Evolutionary conservation across 2,888 invertebrate species (phyloP), one percentile per base, ranked within the genome.

Genomic region (Caradrina kadenii): DNA sequence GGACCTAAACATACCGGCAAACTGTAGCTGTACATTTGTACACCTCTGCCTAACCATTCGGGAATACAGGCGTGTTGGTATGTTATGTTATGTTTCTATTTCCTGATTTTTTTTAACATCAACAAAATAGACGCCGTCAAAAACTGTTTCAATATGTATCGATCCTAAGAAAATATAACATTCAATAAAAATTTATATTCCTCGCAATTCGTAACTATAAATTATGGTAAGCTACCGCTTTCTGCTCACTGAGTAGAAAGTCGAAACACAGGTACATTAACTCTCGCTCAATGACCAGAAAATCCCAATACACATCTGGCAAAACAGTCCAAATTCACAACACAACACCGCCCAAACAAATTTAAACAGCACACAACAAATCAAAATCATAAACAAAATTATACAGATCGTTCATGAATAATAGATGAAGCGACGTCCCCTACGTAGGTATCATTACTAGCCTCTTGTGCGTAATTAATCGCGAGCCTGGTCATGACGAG

Each of bases 401-500:
- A 77, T 80, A 84, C 81, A 79, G 81, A 83, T 77, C 77, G 79
- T 78, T 82, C 74, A 81, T 93, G 89, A 91, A 93, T 92, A 89
- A 91, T 89, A 88, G 83, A 93, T 90, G 81, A 87, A 76, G 83
- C 83, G 84, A 86, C 88, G 85, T 86, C 87, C 80, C 85, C 86
- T 82, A 71, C 87, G 88, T 89, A 87, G 91, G 90, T 92, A 93
- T 93, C 93, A 92, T 92, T 90, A 91, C 90, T 90, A 88, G 88
- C 90, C 92, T 91, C 93, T 92, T 92, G 92, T 94, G 92, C 94
- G 94, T 95, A 95, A 96, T 96, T 95, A 95, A 96, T 94, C 92
- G 94, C 84, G 88, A 91, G 93, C 88, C 90, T 90, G 93, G 89
- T 92, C 93, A 88, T 90, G 87, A 80, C 85, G 86, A 85, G 90